These are phyloP conservation scores for Papilio polyxenes DNA, from an alignment of 1,140 invertebrate genomes.

Conservation along the genomic window DNA sequence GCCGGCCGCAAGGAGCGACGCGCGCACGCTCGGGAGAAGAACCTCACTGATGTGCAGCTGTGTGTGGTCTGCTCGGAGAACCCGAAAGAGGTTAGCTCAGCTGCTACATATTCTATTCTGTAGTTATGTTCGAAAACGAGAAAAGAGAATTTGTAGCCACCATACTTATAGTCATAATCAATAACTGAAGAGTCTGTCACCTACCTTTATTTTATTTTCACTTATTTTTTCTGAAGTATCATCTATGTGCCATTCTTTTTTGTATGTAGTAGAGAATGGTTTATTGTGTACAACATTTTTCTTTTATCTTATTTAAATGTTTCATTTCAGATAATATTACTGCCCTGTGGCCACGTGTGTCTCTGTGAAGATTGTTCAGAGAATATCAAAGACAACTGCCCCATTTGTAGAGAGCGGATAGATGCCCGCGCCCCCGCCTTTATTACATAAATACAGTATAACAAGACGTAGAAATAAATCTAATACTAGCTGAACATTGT, in stretches of 20 bases:
- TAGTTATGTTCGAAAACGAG: too few species aligned
- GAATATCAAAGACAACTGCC: slow-evolving; percentile 85
- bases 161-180: too few species aligned
- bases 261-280: background rate
- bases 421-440: slow-evolving; percentile 85
- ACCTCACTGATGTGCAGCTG: slow-evolving; percentile 67
- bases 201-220: too few species aligned
- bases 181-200: too few species aligned
- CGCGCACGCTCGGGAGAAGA: slow-evolving; percentile 82
- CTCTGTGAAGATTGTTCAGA: slow-evolving; percentile 91
- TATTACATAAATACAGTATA: slow-evolving; percentile 77
- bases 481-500: slow-evolving; percentile 21
- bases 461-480: background rate
- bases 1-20: slow-evolving; percentile 84
- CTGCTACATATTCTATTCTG: background rate
- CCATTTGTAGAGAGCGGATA: slow-evolving; percentile 86
- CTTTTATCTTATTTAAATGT: background rate
- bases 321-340: slow-evolving; percentile 84
- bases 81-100: slow-evolving; percentile 83
- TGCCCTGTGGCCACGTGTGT: slow-evolving; percentile 92
- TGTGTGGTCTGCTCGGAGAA: slow-evolving; percentile 87
- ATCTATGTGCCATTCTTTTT: too few species aligned
- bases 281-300: background rate
- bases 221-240: too few species aligned
- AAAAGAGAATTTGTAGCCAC: too few species aligned